Conservation (phyloP, 2,888 invertebrate species). For the Nomada fabriciana region DNA sequence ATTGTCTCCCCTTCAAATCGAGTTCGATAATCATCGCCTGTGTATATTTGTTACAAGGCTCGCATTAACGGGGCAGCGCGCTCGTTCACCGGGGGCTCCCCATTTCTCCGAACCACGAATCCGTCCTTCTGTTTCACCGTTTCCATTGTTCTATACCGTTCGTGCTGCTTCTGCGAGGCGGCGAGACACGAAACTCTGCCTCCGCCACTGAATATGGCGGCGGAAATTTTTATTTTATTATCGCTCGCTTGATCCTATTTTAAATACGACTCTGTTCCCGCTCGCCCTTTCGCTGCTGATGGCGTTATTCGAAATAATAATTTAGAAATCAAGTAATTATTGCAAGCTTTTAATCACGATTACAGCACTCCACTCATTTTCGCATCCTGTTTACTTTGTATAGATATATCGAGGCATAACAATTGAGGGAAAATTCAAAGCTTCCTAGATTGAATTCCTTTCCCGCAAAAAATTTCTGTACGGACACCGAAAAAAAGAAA, state of each 20-base stretch:
- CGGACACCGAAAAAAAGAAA: not conserved
- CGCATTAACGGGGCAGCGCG: conserved; percentile 43
- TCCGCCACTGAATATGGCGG: not conserved
- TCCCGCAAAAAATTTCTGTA: not conserved
- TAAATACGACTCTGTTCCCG: too few relatives aligned
- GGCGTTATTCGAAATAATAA: too few relatives aligned
- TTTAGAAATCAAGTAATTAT: too few relatives aligned
- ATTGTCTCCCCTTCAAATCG: conserved; percentile 81
- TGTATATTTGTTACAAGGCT: conserved; percentile 74
- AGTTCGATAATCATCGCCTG: conserved; percentile 81
- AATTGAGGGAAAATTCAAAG: too few relatives aligned
- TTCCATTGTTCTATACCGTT: conserved; percentile 45
- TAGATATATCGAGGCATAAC: too few relatives aligned
- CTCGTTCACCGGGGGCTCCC: conserved; percentile 40
- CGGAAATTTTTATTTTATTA: not conserved
- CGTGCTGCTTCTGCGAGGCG: conserved; percentile 3
- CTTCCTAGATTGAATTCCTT: not conserved
- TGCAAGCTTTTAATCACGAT: too few relatives aligned
- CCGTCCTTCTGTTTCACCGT: conserved; percentile 31
- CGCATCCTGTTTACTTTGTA: too few relatives aligned
- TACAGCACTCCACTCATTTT: too few relatives aligned
- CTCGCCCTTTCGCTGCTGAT: too few relatives aligned
- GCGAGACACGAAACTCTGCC: conserved; percentile 14
- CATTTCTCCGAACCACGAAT: conserved; percentile 54
- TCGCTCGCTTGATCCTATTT: too few relatives aligned